Conservation (phyloP, 2,888 invertebrate genomes). For the Tenodera sinensis region DNA sequence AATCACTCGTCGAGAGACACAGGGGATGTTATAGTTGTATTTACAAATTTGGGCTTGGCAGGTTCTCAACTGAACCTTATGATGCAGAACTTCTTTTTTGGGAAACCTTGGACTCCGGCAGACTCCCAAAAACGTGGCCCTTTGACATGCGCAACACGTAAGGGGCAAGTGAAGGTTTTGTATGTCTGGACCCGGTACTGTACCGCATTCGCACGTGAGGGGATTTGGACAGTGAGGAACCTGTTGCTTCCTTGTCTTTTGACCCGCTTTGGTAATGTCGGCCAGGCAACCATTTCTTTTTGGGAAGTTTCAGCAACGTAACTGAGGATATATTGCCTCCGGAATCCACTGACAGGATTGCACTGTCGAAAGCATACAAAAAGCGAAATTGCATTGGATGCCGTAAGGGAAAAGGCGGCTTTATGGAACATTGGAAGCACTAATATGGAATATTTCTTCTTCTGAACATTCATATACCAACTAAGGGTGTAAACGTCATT, state of each 20-base stretch:
- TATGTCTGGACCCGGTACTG: not conserved
- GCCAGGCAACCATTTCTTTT: not conserved
- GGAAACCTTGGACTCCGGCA: not conserved
- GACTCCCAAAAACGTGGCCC: not conserved
- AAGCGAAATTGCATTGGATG: no score
- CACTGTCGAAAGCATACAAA: no score
- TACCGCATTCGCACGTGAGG: not conserved
- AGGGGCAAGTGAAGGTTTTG: not conserved
- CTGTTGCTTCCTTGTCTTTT: not conserved
- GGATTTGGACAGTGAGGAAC: not conserved
- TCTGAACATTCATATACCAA: no score
- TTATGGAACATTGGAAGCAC: no score
- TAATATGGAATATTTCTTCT: no score
- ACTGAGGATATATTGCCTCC: not conserved
- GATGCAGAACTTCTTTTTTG: not conserved
- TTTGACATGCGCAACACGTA: not conserved
- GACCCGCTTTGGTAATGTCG: not conserved
- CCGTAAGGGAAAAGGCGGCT: no score
- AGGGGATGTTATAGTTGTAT: not conserved
- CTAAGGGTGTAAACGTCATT: no score
- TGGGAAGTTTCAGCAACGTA: not conserved
- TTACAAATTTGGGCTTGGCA: not conserved
- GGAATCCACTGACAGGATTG: no score
- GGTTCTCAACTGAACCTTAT: not conserved
- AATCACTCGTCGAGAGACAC: not conserved